Evolutionary conservation across 2,888 invertebrate species (phyloP).

Genomic region (Macrophya annulata): DNA sequence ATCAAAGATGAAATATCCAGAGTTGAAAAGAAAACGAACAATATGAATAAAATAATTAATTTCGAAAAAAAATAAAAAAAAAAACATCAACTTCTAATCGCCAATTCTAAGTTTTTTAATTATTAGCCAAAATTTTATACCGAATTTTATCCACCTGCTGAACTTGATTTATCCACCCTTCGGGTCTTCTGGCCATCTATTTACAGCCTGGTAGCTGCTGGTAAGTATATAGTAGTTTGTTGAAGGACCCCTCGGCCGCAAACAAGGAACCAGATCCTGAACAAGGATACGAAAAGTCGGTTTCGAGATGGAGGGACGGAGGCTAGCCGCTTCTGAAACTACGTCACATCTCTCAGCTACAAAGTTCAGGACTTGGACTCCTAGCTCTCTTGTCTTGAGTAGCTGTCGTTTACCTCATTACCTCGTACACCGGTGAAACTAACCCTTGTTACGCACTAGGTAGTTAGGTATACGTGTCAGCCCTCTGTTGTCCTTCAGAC

Average conservation of each 20-base stretch:
- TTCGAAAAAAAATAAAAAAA: not conserved
- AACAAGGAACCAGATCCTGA: slow-evolving; percentile 37
- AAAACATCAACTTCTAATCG: not conserved
- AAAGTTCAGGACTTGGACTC: slow-evolving; percentile 10
- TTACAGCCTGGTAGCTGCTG: slow-evolving; percentile 10
- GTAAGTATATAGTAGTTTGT: not conserved
- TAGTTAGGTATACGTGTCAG: slow-evolving; percentile 15
- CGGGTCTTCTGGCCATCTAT: not conserved
- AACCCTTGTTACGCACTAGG: slow-evolving; percentile 40
- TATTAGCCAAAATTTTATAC: not conserved
- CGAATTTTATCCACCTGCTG: not conserved
- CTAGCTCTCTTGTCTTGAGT: slow-evolving; percentile 31
- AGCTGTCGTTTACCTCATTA: slow-evolving; percentile 54
- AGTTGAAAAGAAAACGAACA: no score
- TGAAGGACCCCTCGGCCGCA: not conserved
- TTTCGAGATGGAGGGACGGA: not conserved
- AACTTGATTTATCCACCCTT: slow-evolving; percentile 38
- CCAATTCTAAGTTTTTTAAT: not conserved
- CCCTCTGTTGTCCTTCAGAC: slow-evolving; percentile 33
- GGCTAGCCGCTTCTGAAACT: slow-evolving; percentile 11
- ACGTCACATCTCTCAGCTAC: slow-evolving; percentile 20
- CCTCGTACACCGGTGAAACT: slow-evolving; percentile 41
- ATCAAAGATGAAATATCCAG: not conserved
- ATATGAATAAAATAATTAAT: no score
- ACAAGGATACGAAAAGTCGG: slow-evolving; percentile 26